A percentile compares a stretch with the other conserved stretches of the same genome.
These are phyloP conservation scores for Hydriomena furcata DNA, from an alignment of 2,888 invertebrate species.

Conservation along the genomic window DNA sequence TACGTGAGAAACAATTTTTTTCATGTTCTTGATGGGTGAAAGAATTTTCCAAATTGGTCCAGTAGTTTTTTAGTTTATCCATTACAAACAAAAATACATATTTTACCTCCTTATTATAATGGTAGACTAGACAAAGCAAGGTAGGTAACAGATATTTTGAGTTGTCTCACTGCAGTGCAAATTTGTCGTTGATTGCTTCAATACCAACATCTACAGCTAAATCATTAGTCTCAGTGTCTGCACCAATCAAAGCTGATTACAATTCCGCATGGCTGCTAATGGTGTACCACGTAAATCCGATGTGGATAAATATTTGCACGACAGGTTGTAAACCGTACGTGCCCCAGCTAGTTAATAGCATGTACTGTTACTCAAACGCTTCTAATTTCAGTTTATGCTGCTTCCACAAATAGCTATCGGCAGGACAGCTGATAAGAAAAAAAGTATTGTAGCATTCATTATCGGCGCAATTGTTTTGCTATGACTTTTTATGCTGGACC, in stretches of 20 bases:
- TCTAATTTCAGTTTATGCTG: constrained; percentile 50
- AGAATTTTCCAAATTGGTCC: no score
- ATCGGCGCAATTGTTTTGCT: neutral
- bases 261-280: constrained; percentile 71
- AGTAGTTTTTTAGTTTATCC: no score
- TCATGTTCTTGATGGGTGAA: no score
- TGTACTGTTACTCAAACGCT: constrained; percentile 68
- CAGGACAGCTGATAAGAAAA: neutral
- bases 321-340: constrained; percentile 77
- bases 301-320: constrained; percentile 81
- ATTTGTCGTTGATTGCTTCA: neutral
- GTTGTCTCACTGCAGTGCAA: no score
- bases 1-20: no score
- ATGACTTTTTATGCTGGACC: no score
- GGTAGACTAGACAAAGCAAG: no score
- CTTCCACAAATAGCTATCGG: neutral
- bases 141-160: no score
- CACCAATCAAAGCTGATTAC: constrained; percentile 77
- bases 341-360: constrained; percentile 62
- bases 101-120: no score
- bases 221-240: constrained; percentile 29
- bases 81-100: no score
- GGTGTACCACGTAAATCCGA: constrained; percentile 77
- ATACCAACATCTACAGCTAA: constrained; percentile 15
- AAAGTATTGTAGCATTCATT: neutral